Percentiles rank a stretch among this genome's conserved stretches.
Evolutionary conservation across 2,113 vertebrate species (phyloP).

Genomic region (Neotoma lepida): DNA sequence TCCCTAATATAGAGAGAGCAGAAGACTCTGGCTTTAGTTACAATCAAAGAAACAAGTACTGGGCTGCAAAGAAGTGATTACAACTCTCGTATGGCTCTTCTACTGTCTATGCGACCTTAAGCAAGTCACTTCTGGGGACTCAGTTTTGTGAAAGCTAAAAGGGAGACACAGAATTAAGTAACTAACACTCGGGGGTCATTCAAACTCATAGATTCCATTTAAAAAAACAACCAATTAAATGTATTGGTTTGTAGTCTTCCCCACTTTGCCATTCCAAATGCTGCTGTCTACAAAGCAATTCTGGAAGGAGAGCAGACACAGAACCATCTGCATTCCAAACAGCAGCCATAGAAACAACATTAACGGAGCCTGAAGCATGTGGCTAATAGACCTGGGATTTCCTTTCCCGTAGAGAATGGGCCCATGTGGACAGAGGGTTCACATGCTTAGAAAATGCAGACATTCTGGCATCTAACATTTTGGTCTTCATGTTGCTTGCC

Average conservation of each 20-base stretch:
- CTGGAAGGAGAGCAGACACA: not conserved
- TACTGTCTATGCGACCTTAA: not conserved
- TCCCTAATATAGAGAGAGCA: not conserved
- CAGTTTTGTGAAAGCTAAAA: conserved; percentile 21
- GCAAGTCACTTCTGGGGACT: conserved; percentile 13
- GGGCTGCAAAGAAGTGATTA: not conserved
- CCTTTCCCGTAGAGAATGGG: not conserved
- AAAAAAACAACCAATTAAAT: not conserved
- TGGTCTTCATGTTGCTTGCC: conserved; percentile 2
- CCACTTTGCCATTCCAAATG: not conserved
- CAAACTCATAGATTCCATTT: not conserved
- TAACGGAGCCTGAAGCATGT: not conserved
- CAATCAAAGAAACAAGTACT: conserved; percentile 10
- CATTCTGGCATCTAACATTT: not conserved
- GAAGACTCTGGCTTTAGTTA: conserved; percentile 31
- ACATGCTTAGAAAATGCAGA: not conserved
- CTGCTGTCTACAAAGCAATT: not conserved
- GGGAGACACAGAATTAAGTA: not conserved
- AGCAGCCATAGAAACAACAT: not conserved
- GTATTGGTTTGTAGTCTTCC: not conserved
- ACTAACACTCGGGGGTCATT: not conserved
- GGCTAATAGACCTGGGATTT: not conserved
- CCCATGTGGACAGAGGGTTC: not conserved
- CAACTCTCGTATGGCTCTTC: not conserved
- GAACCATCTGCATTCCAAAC: conserved; percentile 13